Evolutionary conservation across 30 jellyfish, hydroid and myxozoan species (phyloP).

Genomic region (Aurelia coerulea): DNA sequence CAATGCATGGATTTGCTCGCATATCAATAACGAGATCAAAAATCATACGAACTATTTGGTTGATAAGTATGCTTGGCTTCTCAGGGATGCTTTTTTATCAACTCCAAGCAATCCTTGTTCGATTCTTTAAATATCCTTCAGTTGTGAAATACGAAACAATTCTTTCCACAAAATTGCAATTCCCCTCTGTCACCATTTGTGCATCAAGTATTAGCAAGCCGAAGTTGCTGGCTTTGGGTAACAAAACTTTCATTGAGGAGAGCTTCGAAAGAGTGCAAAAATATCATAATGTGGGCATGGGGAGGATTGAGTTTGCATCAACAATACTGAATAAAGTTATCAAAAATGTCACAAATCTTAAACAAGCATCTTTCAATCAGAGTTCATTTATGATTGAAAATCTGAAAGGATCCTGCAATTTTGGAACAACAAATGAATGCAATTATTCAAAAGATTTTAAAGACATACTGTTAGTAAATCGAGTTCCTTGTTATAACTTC

Average conservation of each 20-base stretch:
- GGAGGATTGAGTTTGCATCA: neutral
- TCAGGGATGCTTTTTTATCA: neutral
- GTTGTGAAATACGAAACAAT: neutral
- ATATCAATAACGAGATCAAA: constrained; percentile 6
- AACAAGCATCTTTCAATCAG: neutral
- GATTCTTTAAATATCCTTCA: neutral
- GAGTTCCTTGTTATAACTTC: constrained; percentile 33
- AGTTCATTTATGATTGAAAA: neutral
- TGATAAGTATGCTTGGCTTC: constrained; percentile 9
- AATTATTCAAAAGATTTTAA: constrained; percentile 17
- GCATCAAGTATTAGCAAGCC: neutral
- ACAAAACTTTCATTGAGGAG: neutral
- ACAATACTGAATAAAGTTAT: neutral
- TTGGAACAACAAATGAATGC: neutral
- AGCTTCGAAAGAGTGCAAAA: neutral
- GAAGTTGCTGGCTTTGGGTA: neutral
- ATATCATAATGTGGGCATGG: neutral
- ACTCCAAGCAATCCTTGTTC: neutral
- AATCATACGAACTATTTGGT: constrained; percentile 13
- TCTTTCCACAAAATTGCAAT: neutral
- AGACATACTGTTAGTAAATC: neutral
- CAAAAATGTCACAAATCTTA: neutral
- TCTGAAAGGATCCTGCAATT: neutral
- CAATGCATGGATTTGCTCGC: constrained; percentile 72
- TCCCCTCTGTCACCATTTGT: constrained; percentile 16